Evolutionary conservation across 92 coral and sea anemone species (phyloP).

Genomic region (Siderastrea radians): DNA sequence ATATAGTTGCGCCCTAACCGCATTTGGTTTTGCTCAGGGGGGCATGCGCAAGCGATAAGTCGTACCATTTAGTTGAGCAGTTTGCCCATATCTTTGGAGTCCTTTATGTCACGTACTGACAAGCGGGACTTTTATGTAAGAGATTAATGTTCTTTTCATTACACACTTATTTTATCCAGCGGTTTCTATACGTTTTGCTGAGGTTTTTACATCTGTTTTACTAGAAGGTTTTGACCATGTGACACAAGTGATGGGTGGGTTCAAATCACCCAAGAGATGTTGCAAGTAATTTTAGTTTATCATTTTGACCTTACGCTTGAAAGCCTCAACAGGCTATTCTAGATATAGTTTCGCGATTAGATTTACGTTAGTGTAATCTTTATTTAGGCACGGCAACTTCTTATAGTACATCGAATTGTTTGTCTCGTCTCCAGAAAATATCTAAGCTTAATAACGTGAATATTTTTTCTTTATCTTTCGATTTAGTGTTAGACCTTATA

Average conservation of each 20-base stretch:
- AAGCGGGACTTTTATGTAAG: conserved; percentile 10
- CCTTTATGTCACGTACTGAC: conserved; percentile 9
- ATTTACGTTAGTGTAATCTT: too few species aligned
- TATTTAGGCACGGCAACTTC: too few species aligned
- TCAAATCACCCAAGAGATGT: too few species aligned
- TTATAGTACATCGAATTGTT: background rate
- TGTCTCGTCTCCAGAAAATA: background rate
- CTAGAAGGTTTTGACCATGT: too few species aligned
- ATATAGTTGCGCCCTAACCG: too few species aligned
- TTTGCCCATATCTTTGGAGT: too few species aligned
- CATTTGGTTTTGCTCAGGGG: background rate
- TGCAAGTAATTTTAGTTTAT: too few species aligned
- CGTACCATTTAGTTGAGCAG: background rate
- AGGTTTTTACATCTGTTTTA: background rate
- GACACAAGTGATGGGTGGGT: too few species aligned
- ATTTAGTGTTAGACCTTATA: too few species aligned
- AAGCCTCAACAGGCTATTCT: background rate
- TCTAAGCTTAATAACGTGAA: background rate
- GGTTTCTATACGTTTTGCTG: background rate
- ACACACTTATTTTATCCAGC: background rate
- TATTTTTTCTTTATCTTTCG: background rate
- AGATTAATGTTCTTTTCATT: background rate
- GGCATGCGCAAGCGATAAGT: background rate
- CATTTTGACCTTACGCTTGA: background rate
- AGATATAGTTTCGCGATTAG: background rate